Base-by-base conservation (phyloP, 2,888 invertebrate species). In the Ectobius pallidus region DNA sequence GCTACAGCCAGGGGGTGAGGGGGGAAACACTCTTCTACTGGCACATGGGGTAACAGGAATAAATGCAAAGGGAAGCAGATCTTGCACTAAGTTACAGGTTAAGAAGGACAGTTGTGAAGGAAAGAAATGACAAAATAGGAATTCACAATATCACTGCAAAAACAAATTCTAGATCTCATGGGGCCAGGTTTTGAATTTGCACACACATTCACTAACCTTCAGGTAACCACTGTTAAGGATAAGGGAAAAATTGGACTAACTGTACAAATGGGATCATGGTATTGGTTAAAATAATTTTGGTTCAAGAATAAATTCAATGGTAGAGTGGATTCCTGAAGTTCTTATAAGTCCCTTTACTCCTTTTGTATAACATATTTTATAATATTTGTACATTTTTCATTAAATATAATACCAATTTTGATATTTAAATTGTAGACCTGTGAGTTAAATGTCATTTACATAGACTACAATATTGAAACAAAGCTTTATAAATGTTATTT, bases 1-100 rank as follows among this genome's bases (percentile, higher is more conserved):
- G 86, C 86, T 86, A 83, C 83, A 83, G 82, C 83, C 82, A 83
- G 83, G 83, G 82, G 82, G 81, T 34, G 25, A 69, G 71, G 72
- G 27, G 44, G 63, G 39, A 25, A 65, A 65, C 65, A 65, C 46
- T 46, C 27, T 52, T 44, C 65, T 65, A 65, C 65, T 27, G 65
- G 65, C 65, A 30, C 25, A 27, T 4, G 46, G 65, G 44, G n/a
- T 34, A n/a, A n/a, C n/a, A n/a, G n/a, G n/a, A n/a, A n/a, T n/a
- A n/a, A n/a, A n/a, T n/a, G n/a, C n/a, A n/a, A n/a, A 44, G 46
- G 65, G 65, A 27, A 65, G 65, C 27, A 34, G 39, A 63, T 34
- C 46, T 44, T 44, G 63, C 63, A 63, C 63, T 63, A 63, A 52
- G n/a, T n/a, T n/a, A n/a, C n/a, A n/a, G n/a, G n/a, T n/a, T n/a